Evolutionary conservation across 2,888 invertebrate species (phyloP).

Genomic region (Eristalis intricaria): DNA sequence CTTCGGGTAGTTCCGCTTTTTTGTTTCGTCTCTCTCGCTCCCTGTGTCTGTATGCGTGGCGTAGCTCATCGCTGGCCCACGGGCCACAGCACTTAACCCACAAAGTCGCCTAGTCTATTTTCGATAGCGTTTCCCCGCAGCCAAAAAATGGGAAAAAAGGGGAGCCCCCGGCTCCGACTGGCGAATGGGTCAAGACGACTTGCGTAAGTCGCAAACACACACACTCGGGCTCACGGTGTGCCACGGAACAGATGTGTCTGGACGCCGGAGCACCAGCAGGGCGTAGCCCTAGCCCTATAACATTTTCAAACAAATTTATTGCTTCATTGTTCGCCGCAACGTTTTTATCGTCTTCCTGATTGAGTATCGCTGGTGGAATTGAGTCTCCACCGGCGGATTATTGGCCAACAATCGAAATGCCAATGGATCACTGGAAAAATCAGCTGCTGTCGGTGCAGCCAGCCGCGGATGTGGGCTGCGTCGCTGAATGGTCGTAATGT

Average conservation of each 20-base stretch:
- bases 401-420: constrained; percentile 66
- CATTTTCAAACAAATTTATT: constrained; percentile 73
- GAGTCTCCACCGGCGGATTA: constrained; percentile 48
- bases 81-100: constrained; percentile 63
- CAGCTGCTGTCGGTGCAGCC: constrained; percentile 49
- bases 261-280: constrained; percentile 4
- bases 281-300: constrained; percentile 71
- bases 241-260: constrained; percentile 10
- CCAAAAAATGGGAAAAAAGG: background rate
- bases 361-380: constrained; percentile 73
- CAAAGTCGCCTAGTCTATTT: constrained; percentile 56
- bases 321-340: constrained; percentile 71
- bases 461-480: background rate
- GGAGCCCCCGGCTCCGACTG: constrained; percentile 10
- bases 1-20: constrained; percentile 69
- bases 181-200: constrained; percentile 50
- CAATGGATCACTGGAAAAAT: constrained; percentile 69
- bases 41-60: constrained; percentile 8
- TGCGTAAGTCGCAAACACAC: constrained; percentile 11
- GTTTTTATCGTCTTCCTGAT: constrained; percentile 72
- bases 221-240: background rate
- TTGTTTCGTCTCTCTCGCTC: background rate
- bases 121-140: background rate
- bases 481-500: constrained; percentile 55
- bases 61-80: constrained; percentile 7